phyloP scores from a whole-genome alignment of 1,140 invertebrate genomes.

The Homarus americanus region DNA sequence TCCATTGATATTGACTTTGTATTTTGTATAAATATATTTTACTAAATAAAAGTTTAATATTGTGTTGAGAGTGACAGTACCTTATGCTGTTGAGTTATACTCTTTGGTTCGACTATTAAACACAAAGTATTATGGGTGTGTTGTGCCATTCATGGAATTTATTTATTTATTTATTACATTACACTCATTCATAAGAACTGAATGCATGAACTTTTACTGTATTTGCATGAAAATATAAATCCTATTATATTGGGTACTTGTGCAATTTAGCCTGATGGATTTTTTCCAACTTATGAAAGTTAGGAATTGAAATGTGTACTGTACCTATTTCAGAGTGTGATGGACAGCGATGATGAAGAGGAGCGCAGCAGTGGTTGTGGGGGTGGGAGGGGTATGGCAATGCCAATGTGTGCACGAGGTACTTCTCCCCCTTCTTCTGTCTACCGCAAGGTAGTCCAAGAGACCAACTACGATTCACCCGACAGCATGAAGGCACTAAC shows the following conservation, averaged over 20 bases:
- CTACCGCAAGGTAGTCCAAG: constrained; percentile 66
- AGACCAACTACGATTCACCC: constrained; percentile 46
- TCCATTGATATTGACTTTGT: no score
- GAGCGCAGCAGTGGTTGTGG: constrained; percentile 66
- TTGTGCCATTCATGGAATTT: no score
- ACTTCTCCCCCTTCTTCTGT: constrained; percentile 71
- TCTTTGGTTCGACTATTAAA: no score
- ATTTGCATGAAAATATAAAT: background rate
- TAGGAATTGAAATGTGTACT: background rate
- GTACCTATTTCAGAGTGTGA: constrained; percentile 44
- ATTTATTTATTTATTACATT: no score
- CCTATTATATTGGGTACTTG: background rate
- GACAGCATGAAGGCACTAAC: constrained; percentile 70
- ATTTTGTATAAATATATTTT: no score
- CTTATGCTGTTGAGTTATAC: no score
- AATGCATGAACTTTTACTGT: background rate
- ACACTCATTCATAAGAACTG: no score
- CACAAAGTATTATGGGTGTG: no score
- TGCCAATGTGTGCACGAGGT: constrained; percentile 71
- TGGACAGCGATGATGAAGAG: constrained; percentile 71
- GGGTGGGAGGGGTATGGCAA: constrained; percentile 59
- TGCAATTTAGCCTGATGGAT: background rate
- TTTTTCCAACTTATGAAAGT: background rate
- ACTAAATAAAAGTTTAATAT: no score
- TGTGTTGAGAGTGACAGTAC: no score